phyloP scores from a whole-genome alignment of 2,888 invertebrate species.

The Mellilla xanthometata region DNA sequence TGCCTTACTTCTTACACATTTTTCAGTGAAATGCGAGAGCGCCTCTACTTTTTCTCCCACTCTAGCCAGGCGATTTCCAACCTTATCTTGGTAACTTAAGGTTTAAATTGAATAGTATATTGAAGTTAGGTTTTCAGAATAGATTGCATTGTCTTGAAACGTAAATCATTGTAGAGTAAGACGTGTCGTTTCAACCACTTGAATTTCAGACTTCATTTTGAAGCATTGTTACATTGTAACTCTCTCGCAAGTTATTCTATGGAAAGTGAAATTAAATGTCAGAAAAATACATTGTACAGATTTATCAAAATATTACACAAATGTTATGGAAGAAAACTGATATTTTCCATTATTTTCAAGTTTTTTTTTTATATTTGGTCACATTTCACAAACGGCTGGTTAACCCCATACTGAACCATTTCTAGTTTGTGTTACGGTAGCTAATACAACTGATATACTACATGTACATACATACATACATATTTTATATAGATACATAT shows the following conservation, averaged over 20 bases:
- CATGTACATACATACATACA: too few species aligned
- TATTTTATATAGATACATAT: too few species aligned
- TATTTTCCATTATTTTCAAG: too few species aligned
- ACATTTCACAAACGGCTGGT: too few species aligned
- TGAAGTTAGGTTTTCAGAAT: slow-evolving; percentile 46
- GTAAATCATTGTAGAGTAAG: slow-evolving; percentile 71
- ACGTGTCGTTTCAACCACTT: slow-evolving; percentile 37
- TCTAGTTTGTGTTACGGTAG: too few species aligned
- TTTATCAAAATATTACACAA: too few species aligned
- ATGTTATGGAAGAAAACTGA: too few species aligned
- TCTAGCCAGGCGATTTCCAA: slow-evolving; percentile 31
- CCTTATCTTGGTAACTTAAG: slow-evolving; percentile 31
- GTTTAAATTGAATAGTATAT: slow-evolving; percentile 28
- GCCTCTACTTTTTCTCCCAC: slow-evolving; percentile 54
- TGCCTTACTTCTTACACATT: slow-evolving; percentile 75
- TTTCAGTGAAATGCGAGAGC: slow-evolving; percentile 77
- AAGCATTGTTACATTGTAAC: slow-evolving; percentile 31
- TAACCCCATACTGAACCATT: too few species aligned
- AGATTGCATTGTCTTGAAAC: slow-evolving; percentile 77
- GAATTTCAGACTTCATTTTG: slow-evolving; percentile 40
- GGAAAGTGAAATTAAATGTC: too few species aligned
- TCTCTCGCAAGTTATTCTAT: background rate
- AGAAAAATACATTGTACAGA: too few species aligned
- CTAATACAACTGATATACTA: too few species aligned
- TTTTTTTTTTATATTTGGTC: too few species aligned